A percentile compares a stretch with the other conserved stretches of the same genome.
Evolutionary conservation across 2,797 vertebrate species (phyloP).

Genomic region (Jordanella pulchra): DNA sequence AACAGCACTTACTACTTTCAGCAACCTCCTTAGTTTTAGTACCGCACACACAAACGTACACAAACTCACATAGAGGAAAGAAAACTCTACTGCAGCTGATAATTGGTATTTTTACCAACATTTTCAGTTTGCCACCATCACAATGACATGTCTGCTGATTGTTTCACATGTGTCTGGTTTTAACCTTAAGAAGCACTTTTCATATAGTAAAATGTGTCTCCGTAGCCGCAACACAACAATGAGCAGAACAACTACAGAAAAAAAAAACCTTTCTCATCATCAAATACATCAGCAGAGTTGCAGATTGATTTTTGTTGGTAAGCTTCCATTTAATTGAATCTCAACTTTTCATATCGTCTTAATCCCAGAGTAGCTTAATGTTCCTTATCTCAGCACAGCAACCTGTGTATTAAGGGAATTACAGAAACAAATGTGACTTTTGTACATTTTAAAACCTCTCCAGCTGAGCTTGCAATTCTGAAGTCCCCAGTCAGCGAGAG

Average conservation of each 20-base stretch:
- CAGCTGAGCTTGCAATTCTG: constrained; percentile 49
- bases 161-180: constrained; percentile 10
- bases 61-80: constrained; percentile 3
- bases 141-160: constrained; percentile 21
- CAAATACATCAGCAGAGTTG: constrained; percentile 11
- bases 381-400: constrained; percentile 46
- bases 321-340: constrained; percentile 24
- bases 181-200: constrained; percentile 15
- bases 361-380: constrained; percentile 27
- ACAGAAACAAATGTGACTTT: constrained; percentile 48
- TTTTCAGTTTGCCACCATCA: constrained; percentile 19
- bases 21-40: constrained; percentile 26
- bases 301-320: constrained; percentile 6
- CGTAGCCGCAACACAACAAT: constrained; percentile 6
- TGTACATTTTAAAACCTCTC: constrained; percentile 43
- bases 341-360: constrained; percentile 33
- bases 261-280: background rate
- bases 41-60: background rate
- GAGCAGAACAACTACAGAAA: constrained; percentile 16
- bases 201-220: background rate
- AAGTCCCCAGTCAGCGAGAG: constrained; percentile 47
- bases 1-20: constrained; percentile 52
- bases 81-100: constrained; percentile 28
- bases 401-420: constrained; percentile 49
- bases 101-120: constrained; percentile 53